Percentiles rank a stretch among this genome's conserved stretches.
These are phyloP conservation scores for Silurus lanzhouensis DNA, from an alignment of 2,797 vertebrate genomes.

Conservation along the genomic window DNA sequence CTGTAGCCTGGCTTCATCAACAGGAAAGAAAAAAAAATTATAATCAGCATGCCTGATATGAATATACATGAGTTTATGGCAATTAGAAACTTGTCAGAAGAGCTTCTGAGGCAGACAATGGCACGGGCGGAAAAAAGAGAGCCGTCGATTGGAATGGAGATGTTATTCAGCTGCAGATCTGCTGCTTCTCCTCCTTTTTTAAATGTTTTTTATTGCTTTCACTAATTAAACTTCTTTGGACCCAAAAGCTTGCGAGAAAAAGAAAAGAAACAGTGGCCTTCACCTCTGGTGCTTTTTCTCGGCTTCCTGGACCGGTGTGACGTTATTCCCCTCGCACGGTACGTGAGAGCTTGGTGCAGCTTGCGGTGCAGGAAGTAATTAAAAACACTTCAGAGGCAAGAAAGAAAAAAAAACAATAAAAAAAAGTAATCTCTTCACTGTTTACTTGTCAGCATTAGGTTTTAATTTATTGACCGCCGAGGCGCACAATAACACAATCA, in stretches of 20 bases:
- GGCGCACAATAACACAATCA: slow-evolving; percentile 43
- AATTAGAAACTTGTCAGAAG: slow-evolving; percentile 65
- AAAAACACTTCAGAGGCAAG: slow-evolving; percentile 60
- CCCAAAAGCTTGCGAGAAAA: slow-evolving; percentile 19
- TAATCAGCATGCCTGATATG: slow-evolving; percentile 57
- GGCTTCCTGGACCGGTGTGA: slow-evolving; percentile 53
- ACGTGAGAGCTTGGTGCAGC: slow-evolving; percentile 57
- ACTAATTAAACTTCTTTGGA: slow-evolving; percentile 60
- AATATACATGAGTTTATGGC: slow-evolving; percentile 71
- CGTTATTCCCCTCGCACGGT: slow-evolving; percentile 61
- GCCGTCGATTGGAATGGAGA: slow-evolving; percentile 61
- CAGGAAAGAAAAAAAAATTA: slow-evolving; percentile 19
- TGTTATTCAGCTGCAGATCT: slow-evolving; percentile 61
- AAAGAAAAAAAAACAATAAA: slow-evolving; percentile 34
- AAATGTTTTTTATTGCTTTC: slow-evolving; percentile 58
- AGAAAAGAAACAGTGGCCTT: neutral
- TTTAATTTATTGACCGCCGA: slow-evolving; percentile 54
- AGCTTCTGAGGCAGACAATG: slow-evolving; percentile 58
- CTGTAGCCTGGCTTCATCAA: slow-evolving; percentile 54
- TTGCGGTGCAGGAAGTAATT: slow-evolving; percentile 64
- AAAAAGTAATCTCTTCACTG: slow-evolving; percentile 60
- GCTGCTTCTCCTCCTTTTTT: slow-evolving; percentile 49
- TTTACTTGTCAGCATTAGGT: slow-evolving; percentile 58
- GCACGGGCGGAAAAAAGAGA: slow-evolving; percentile 41
- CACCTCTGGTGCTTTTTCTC: slow-evolving; percentile 15